phyloP scores from a whole-genome alignment of 1,140 invertebrate genomes.

The Plodia interpunctella region DNA sequence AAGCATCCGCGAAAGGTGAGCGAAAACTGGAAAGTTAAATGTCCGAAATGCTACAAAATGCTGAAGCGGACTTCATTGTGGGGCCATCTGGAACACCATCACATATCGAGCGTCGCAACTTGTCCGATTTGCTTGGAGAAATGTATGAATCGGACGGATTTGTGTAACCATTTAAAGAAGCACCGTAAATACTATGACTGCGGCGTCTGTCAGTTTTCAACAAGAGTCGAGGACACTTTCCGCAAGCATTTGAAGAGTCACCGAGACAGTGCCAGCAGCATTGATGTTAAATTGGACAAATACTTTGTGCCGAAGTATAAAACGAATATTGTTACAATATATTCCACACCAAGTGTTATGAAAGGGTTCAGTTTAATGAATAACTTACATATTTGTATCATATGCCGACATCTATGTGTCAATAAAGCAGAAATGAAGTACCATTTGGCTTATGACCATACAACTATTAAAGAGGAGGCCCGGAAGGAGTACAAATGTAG shows the following conservation, averaged over 20 bases:
- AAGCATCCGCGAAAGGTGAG: constrained; percentile 1
- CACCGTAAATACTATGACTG: constrained; percentile 32
- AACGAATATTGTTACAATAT: neutral
- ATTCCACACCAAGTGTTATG: no score
- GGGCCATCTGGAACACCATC: constrained; percentile 37
- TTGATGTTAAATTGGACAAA: constrained; percentile 1
- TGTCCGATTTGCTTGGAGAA: constrained; percentile 45
- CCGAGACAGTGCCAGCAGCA: constrained; percentile 11
- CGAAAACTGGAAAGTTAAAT: constrained; percentile 18
- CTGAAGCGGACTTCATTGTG: constrained; percentile 16
- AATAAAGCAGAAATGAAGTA: constrained; percentile 16
- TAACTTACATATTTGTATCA: constrained; percentile 31
- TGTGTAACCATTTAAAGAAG: constrained; percentile 27
- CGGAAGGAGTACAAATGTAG: constrained; percentile 22
- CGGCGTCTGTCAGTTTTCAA: constrained; percentile 27
- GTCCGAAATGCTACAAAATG: constrained; percentile 31
- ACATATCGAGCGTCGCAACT: constrained; percentile 24
- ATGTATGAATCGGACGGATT: constrained; percentile 18
- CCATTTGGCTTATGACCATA: constrained; percentile 26
- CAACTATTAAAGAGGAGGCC: neutral
- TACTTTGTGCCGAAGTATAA: constrained; percentile 24
- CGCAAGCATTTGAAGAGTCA: constrained; percentile 29
- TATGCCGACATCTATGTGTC: constrained; percentile 39
- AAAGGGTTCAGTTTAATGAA: constrained; percentile 17
- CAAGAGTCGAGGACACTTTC: constrained; percentile 23